Evolutionary conservation across 2,113 vertebrate species (phyloP), one percentile per base, ranked within the genome.

Genomic region (Cervus canadensis): DNA sequence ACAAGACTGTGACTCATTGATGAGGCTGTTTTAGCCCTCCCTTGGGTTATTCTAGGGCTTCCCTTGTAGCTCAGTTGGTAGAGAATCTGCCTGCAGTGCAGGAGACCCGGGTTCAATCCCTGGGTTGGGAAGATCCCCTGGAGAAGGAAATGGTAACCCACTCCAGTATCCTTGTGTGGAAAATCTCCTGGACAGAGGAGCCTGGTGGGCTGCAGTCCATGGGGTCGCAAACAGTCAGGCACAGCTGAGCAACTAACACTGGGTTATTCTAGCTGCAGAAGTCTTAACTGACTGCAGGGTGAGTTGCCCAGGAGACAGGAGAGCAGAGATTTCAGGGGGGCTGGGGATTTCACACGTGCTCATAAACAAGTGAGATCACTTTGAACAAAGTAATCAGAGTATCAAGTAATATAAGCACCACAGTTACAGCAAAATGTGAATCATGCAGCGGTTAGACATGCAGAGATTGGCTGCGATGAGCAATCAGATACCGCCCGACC

Each of bases 321-420:
- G 67, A 81, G 0, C 0, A 57, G 92, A 9, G 50, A 43, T 83
- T 97, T 97, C 76, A 36, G 50, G 85, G 60, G 28, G 40, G 17
- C 71, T 56, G 92, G 83, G 10, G 79, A 40, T 6, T 82, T 79
- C 26, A 95, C 86, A 67, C 93, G 85, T 90, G 91, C 74, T 97
- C 3, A 86, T 95, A 97, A 97, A 64, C 62, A 97, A 88, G 64
- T 97, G 87, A 95, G 82, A 84, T 98, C 94, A 96, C 93, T 67
- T 54, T 59, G 62, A 87, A 74, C 85, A 94, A n/a, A 95, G 87
- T 97, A 97, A 98, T 79, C 95, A 97, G 88, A 64, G 97, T 62
- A 87, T 78, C 94, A 79, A 92, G 71, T 87, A 97, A 40, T 93
- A 89, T 74, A 97, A 97, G 94, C 78, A 83, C 62, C 30, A 26